phyloP scores from a whole-genome alignment of 2,113 vertebrate species.

The Syngnathus scovelli region DNA sequence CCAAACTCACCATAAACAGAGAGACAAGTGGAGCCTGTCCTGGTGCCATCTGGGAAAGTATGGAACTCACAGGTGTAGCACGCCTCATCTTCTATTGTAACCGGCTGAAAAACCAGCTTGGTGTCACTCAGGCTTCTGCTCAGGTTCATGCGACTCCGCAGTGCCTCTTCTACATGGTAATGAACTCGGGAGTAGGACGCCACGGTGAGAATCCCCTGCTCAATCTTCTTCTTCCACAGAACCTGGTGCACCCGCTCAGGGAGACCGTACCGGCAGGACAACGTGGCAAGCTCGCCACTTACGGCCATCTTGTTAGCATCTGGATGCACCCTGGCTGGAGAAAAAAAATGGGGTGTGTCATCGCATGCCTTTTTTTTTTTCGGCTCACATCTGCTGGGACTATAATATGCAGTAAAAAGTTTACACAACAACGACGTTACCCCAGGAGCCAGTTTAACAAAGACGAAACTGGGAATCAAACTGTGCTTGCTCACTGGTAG shows the following conservation, averaged over 20 bases:
- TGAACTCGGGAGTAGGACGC: constrained; percentile 37
- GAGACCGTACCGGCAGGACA: constrained; percentile 65
- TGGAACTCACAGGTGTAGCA: constrained; percentile 77
- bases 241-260: constrained; percentile 59
- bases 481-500: constrained; percentile 9
- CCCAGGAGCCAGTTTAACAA: background rate
- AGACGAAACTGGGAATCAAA: constrained; percentile 7
- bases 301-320: constrained; percentile 59
- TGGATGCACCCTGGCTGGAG: constrained; percentile 50
- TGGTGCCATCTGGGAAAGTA: constrained; percentile 63
- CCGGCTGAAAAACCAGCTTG: constrained; percentile 48
- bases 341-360: background rate
- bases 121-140: constrained; percentile 51
- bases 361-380: no score
- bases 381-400: background rate
- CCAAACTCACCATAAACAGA: constrained; percentile 64
- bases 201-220: constrained; percentile 57
- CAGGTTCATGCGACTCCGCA: constrained; percentile 41
- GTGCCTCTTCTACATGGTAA: constrained; percentile 15
- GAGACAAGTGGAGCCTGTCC: constrained; percentile 55
- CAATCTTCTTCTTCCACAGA: constrained; percentile 68
- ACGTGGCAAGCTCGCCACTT: constrained; percentile 37
- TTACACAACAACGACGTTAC: background rate
- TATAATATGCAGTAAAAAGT: background rate
- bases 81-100: constrained; percentile 65